Base-by-base conservation (phyloP, 2,113 vertebrate genomes). In the Actinemys pallida region DNA sequence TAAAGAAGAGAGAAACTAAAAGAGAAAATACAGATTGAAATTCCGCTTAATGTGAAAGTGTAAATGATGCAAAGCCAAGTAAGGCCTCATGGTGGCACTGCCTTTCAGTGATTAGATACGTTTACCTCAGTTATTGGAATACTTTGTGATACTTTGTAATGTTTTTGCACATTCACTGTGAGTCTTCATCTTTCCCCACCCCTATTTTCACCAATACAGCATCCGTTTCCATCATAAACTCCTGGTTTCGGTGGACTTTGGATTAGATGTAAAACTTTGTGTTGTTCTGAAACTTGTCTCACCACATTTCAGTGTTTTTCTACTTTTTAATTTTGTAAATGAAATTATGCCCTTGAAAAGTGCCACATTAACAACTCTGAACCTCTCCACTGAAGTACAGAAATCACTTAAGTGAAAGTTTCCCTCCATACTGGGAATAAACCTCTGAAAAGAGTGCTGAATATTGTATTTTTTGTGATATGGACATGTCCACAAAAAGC, bases 81-180 rank as follows among this genome's bases (percentile, higher is more conserved):
- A 13, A 11, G n/a, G 78, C 96, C 95, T 88, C 50, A 12, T 8
- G 91, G 82, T 93, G 91, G 91, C 88, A 82, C 84, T 94, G 84
- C 24, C 69, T 80, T 69, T 87, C 94, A 92, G 90, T 39, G 9
- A 13, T 93, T 54, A 14, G 72, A 11, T 79, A 42, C 31, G 31
- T 57, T 1, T 6, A 0, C 69, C 3, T 13, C 49, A 0, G 56
- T 82, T 2, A 5, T 4, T 35, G 29, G 24, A 24, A 50, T 17
- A 17, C 24, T 81, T 10, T 42, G 20, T 1, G 1, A 39, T 49
- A 25, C 29, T 13, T 12, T 0, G 1, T 42, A 12, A 47, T 49
- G 25, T 59, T 69, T n/a, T 53, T 45, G 27, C 42, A 7, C 1
- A 0, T 49, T 62, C 62, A 56, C 79, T 81, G 45, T 52, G 79